These are phyloP conservation scores for Diglossa cyanea DNA, from an alignment of 2,797 vertebrate genomes.

Conservation along the genomic window DNA sequence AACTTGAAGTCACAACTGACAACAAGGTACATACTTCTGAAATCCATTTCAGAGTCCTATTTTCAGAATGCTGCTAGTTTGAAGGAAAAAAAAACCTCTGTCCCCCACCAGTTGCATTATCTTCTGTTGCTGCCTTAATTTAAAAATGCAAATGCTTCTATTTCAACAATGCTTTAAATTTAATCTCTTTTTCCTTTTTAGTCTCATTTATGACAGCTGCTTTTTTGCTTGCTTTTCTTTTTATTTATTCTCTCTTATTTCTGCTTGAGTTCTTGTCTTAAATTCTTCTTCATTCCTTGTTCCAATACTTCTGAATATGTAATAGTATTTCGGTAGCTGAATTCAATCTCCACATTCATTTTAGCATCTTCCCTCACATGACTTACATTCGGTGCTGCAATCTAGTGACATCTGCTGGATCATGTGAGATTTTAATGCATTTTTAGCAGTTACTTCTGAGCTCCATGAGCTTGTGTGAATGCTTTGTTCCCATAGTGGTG, in stretches of 20 bases:
- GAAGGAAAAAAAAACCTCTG: accelerated
- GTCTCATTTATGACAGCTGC: neutral
- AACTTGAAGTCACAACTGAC: conserved; percentile 81
- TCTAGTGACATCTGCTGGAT: neutral
- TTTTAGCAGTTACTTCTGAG: neutral
- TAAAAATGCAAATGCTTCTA: neutral
- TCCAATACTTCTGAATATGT: neutral
- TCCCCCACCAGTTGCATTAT: neutral
- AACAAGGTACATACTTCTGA: conserved; percentile 83
- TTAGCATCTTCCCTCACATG: neutral
- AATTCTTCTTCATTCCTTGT: neutral
- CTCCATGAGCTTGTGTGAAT: neutral
- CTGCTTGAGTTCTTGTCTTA: neutral
- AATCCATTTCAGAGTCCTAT: neutral
- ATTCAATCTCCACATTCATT: neutral
- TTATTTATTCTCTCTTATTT: neutral
- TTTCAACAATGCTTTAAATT: neutral
- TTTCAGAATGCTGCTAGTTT: neutral
- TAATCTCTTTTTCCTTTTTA: neutral
- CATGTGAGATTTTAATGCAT: neutral
- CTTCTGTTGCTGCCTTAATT: neutral
- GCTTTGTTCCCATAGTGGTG: neutral
- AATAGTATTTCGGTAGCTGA: neutral
- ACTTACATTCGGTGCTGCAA: neutral
- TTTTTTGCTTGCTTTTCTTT: neutral